Percentiles rank a stretch among this genome's conserved stretches.
Evolutionary conservation across 2,113 vertebrate genomes (phyloP).

Genomic region (Epinephelus lanceolatus): DNA sequence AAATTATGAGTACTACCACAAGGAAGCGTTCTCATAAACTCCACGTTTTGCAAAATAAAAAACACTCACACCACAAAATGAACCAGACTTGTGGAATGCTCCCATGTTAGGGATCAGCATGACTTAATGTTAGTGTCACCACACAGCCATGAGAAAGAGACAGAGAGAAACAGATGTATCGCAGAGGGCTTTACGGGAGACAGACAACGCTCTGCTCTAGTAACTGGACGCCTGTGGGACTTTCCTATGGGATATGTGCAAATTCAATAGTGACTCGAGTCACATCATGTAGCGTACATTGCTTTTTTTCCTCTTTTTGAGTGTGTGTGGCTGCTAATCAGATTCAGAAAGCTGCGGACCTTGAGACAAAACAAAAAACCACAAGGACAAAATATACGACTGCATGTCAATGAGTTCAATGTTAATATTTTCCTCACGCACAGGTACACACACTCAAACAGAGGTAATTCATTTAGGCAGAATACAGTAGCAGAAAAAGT

Average conservation of each 20-base stretch:
- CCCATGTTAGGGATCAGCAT: slow-evolving; percentile 31
- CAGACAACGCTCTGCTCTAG: slow-evolving; percentile 27
- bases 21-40: slow-evolving; percentile 16
- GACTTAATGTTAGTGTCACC: slow-evolving; percentile 57
- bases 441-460: background rate
- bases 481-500: background rate
- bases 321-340: slow-evolving; percentile 28
- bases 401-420: background rate
- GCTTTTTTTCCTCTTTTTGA: background rate
- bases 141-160: slow-evolving; percentile 27
- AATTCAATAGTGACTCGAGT: slow-evolving; percentile 52
- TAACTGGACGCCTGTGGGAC: slow-evolving; percentile 61
- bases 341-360: slow-evolving; percentile 28
- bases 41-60: background rate
- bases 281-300: background rate
- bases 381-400: slow-evolving; percentile 8
- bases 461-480: background rate
- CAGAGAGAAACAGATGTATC: slow-evolving; percentile 70
- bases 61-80: background rate
- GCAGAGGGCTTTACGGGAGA: slow-evolving; percentile 44
- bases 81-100: slow-evolving; percentile 35
- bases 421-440: slow-evolving; percentile 22
- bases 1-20: slow-evolving; percentile 3
- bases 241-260: slow-evolving; percentile 45
- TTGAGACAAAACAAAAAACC: slow-evolving; percentile 35